Evolutionary conservation across 1,140 invertebrate genomes (phyloP).

Genomic region (Tigriopus japonicus): DNA sequence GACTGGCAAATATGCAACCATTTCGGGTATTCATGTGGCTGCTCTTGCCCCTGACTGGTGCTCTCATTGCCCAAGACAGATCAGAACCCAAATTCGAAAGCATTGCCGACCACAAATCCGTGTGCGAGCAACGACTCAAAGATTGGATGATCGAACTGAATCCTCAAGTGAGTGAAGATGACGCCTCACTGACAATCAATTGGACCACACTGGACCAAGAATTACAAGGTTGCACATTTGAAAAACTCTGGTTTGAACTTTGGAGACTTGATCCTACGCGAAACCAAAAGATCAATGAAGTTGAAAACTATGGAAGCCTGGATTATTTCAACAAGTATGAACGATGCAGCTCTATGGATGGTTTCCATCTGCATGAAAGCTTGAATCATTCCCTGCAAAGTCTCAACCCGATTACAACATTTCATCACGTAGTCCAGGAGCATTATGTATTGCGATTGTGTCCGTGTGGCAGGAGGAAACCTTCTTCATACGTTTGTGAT

Average conservation of each 20-base stretch:
- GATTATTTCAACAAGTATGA: not conserved
- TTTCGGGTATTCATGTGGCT: not conserved
- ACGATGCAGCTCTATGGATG: not conserved
- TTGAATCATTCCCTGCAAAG: not conserved
- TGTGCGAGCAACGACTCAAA: not conserved
- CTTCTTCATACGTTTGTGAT: not conserved
- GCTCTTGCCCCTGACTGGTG: not conserved
- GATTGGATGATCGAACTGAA: not conserved
- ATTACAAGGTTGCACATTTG: not conserved
- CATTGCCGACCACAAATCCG: not conserved
- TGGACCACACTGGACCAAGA: not conserved
- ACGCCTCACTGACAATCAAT: not conserved
- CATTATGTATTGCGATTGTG: not conserved
- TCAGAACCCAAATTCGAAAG: not conserved
- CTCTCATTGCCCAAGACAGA: not conserved
- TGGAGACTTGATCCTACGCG: no score
- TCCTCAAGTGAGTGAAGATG: not conserved
- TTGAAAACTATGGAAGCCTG: not conserved
- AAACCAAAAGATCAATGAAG: not conserved
- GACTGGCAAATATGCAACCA: no score
- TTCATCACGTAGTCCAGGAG: not conserved
- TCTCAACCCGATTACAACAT: not conserved
- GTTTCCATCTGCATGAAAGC: not conserved
- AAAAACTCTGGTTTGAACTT: not conserved
- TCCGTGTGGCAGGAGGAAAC: not conserved